Conservation (phyloP, 2,113 vertebrate genomes). For the Passer montanus region DNA sequence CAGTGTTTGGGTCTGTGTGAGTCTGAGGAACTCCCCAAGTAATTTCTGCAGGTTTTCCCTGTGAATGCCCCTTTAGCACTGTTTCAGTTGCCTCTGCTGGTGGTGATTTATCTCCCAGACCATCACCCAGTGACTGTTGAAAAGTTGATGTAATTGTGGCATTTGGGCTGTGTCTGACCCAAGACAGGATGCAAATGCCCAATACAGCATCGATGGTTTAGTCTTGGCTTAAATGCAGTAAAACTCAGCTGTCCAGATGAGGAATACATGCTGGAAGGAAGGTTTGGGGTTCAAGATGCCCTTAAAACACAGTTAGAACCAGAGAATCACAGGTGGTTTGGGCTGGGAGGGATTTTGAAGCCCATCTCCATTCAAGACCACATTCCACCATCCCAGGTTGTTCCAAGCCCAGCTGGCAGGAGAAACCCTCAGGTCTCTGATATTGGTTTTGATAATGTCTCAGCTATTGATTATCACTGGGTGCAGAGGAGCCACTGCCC, state of each 20-base stretch:
- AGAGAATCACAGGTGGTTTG: neutral
- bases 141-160: neutral
- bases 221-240: neutral
- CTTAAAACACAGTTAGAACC: rapidly evolving
- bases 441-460: neutral
- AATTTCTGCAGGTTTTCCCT: neutral
- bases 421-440: neutral
- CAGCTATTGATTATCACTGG: neutral
- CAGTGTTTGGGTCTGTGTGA: neutral
- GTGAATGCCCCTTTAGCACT: neutral
- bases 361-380: neutral
- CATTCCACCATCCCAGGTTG: neutral
- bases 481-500: neutral
- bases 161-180: neutral
- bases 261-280: neutral
- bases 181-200: neutral
- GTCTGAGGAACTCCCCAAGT: neutral
- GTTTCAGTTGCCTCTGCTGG: neutral
- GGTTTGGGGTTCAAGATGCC: neutral
- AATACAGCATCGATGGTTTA: neutral
- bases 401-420: neutral
- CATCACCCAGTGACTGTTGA: neutral
- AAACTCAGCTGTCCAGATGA: neutral
- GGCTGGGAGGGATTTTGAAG: neutral
- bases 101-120: neutral